These are phyloP conservation scores for Benitochromis conjunctus DNA, from an alignment of 2,113 vertebrate genomes.

Conservation along the genomic window DNA sequence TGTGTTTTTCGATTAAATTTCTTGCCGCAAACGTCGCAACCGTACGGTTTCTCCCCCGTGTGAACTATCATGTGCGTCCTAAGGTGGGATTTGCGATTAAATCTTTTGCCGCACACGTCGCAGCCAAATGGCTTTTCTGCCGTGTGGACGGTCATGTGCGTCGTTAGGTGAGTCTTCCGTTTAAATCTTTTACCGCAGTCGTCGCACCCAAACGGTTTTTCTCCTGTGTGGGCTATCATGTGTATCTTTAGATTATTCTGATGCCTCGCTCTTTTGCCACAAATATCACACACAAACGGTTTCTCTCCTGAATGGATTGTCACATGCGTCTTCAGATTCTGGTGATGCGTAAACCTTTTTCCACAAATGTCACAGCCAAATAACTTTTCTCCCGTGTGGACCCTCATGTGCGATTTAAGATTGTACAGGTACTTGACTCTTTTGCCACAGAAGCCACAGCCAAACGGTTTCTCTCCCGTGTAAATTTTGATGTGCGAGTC, in stretches of 20 bases:
- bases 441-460: background rate
- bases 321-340: background rate
- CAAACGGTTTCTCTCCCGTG: background rate
- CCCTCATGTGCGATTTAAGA: background rate
- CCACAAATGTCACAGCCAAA: slow-evolving; percentile 11
- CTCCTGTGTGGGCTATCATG: slow-evolving; percentile 10
- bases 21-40: slow-evolving; percentile 2
- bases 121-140: slow-evolving; percentile 9
- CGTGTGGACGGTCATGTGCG: slow-evolving; percentile 11
- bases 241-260: slow-evolving; percentile 24
- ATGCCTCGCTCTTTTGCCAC: slow-evolving; percentile 12
- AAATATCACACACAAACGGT: slow-evolving; percentile 6
- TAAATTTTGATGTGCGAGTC: background rate
- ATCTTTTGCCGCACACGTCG: background rate
- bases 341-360: slow-evolving; percentile 7
- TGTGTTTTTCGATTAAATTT: slow-evolving; percentile 12
- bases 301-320: slow-evolving; percentile 22
- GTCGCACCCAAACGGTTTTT: background rate
- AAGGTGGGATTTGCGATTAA: slow-evolving; percentile 14
- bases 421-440: background rate
- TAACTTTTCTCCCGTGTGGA: background rate
- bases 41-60: background rate
- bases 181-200: slow-evolving; percentile 4
- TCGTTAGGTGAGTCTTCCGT: background rate
- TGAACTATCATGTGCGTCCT: background rate